Evolutionary conservation across 2,113 vertebrate species (phyloP), one percentile per base, ranked within the genome.

Genomic region (Labeo catla): DNA sequence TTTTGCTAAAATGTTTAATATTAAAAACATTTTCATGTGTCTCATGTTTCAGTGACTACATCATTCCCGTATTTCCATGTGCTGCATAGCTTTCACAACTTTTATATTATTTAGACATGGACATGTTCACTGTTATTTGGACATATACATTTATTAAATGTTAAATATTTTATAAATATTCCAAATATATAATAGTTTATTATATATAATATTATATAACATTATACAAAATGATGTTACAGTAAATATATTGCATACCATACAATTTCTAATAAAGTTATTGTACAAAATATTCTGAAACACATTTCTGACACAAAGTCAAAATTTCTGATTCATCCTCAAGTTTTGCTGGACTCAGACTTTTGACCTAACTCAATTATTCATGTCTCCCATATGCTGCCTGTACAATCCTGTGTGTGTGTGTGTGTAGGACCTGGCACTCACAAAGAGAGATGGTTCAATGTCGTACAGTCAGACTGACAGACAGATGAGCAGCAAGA

Each of bases 291-390:
- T 45, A 7, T 28, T 47, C 4, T 34, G 2, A 8, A n/a, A 74
- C 16, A 36, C 34, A 36, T 34, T 19, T 36, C 28, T 36, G 8
- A 23, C 80, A 74, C 76, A 47, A 76, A 74, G 87, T 86, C 63
- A 86, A 66, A 12, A 81, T 54, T 28, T 76, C 66, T 39, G 85
- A 54, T 80, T 77, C 66, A 49, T 74, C 54, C 81, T 65, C 59
- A 81, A 65, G 23, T 81, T 66, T 68, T 34, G 23, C 61, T 66
- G 61, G 77, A 76, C 76, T 92, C 86, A 86, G 83, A 92, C 91
- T 92, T 93, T 94, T 94, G 93, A 95, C 94, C 93, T 92, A 91
- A 92, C 94, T 95, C 93, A 94, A 93, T 94, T 88, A 95, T 95
- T 93, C 91, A 94, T 91, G 93, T 93, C 90, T 91, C 90, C 93